These are phyloP conservation scores for Plebejus argus DNA, from an alignment of 2,888 invertebrate species.

Conservation along the genomic window DNA sequence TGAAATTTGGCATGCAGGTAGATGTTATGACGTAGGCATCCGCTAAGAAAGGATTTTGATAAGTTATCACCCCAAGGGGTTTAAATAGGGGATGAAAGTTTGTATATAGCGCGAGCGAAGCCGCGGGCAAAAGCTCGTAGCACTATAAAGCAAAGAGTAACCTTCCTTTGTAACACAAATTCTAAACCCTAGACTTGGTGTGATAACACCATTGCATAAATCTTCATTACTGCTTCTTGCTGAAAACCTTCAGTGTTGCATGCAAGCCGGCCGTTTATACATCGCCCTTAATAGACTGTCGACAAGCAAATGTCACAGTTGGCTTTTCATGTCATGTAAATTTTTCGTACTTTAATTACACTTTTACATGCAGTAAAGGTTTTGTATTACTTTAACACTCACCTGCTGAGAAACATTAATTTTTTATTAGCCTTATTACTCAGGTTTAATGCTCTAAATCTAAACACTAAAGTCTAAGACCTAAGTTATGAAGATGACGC, in stretches of 20 bases:
- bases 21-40: too few species aligned
- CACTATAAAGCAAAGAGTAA: background rate
- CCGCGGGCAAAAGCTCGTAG: too few species aligned
- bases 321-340: slow-evolving; percentile 44
- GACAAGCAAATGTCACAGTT: slow-evolving; percentile 79
- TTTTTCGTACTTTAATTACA: slow-evolving; percentile 24
- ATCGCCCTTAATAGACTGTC: slow-evolving; percentile 74
- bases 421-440: too few species aligned
- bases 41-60: too few species aligned
- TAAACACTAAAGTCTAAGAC: too few species aligned
- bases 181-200: background rate
- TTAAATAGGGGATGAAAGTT: too few species aligned
- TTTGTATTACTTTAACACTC: background rate
- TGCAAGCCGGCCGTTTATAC: slow-evolving; percentile 71
- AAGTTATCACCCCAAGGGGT: too few species aligned
- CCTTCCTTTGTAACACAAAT: background rate
- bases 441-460: too few species aligned
- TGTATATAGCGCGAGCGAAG: too few species aligned
- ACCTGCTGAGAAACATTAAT: slow-evolving; percentile 1
- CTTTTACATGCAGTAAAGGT: slow-evolving; percentile 22
- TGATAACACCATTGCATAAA: background rate
- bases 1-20: too few species aligned
- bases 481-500: too few species aligned
- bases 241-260: slow-evolving; percentile 55
- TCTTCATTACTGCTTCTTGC: slow-evolving; percentile 30